Percentiles rank a stretch among this genome's conserved stretches.
Evolutionary conservation across 2,797 vertebrate genomes (phyloP).

Genomic region (Sitta carolinensis): DNA sequence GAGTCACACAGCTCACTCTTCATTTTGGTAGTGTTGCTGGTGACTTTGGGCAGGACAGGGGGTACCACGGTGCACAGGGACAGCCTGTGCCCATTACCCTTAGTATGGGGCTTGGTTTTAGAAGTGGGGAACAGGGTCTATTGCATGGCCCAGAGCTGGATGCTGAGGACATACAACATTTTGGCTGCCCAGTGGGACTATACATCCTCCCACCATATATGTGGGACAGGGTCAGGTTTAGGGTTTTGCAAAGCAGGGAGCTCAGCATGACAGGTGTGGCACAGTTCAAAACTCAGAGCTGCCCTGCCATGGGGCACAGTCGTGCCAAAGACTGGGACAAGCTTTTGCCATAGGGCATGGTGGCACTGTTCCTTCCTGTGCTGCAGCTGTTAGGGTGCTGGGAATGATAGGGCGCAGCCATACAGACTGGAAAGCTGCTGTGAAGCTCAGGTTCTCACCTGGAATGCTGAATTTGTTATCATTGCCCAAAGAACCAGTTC

Average conservation of each 20-base stretch:
- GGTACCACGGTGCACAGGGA: too few species aligned
- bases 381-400: fast-evolving
- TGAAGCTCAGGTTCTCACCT: background rate
- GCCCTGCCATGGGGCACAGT: fast-evolving
- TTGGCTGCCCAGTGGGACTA: fast-evolving
- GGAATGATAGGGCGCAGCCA: fast-evolving
- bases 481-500: background rate
- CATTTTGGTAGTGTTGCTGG: background rate
- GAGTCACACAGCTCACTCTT: background rate
- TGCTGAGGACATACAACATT: background rate
- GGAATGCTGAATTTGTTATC: too few species aligned
- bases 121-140: fast-evolving
- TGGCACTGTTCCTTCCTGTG: fast-evolving
- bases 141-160: too few species aligned
- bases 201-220: fast-evolving
- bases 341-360: fast-evolving
- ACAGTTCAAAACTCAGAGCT: fast-evolving
- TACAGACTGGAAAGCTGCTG: background rate
- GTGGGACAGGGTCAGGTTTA: background rate
- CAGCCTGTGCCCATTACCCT: fast-evolving
- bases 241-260: background rate
- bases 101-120: background rate
- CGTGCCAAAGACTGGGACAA: fast-evolving
- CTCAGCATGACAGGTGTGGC: fast-evolving
- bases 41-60: background rate